phyloP scores from a whole-genome alignment of 1,140 invertebrate genomes.

The Pogonognathellus flavescens region DNA sequence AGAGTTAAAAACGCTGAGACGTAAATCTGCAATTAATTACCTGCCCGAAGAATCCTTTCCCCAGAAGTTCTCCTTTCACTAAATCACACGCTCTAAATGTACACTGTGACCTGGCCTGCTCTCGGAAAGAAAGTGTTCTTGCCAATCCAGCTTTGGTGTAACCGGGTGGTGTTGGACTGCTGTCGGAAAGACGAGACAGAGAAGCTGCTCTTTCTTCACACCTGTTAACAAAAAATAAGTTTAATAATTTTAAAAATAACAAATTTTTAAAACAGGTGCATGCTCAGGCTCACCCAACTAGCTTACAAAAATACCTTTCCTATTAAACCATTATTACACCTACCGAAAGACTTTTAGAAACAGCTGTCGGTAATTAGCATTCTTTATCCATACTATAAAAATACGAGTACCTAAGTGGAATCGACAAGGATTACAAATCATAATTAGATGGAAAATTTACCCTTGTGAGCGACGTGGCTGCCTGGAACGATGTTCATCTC shows the following conservation, averaged over 20 bases:
- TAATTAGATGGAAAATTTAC: slow-evolving; percentile 30
- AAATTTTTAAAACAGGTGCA: no score
- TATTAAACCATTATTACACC: not conserved
- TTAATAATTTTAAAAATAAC: no score
- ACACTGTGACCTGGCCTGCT: slow-evolving; percentile 83
- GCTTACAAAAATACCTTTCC: not conserved
- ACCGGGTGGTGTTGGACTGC: slow-evolving; percentile 67
- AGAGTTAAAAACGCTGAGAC: no score
- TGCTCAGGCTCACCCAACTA: no score
- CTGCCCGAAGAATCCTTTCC: slow-evolving; percentile 94
- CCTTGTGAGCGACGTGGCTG: slow-evolving; percentile 62
- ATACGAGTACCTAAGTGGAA: not conserved
- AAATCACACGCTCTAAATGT: slow-evolving; percentile 92
- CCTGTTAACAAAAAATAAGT: slow-evolving; percentile 65
- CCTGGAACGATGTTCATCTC: slow-evolving; percentile 63
- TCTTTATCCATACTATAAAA: not conserved
- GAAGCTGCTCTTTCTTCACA: slow-evolving; percentile 88
- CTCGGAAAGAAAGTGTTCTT: slow-evolving; percentile 87
- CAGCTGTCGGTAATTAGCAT: not conserved
- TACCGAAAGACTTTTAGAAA: not conserved
- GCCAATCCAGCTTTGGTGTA: slow-evolving; percentile 72
- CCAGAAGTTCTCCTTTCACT: slow-evolving; percentile 88
- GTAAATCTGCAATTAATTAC: slow-evolving; percentile 65
- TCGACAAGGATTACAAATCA: not conserved
- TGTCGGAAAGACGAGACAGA: slow-evolving; percentile 86